Base-by-base conservation (phyloP, 2,797 vertebrate genomes). In the Lemur catta region DNA sequence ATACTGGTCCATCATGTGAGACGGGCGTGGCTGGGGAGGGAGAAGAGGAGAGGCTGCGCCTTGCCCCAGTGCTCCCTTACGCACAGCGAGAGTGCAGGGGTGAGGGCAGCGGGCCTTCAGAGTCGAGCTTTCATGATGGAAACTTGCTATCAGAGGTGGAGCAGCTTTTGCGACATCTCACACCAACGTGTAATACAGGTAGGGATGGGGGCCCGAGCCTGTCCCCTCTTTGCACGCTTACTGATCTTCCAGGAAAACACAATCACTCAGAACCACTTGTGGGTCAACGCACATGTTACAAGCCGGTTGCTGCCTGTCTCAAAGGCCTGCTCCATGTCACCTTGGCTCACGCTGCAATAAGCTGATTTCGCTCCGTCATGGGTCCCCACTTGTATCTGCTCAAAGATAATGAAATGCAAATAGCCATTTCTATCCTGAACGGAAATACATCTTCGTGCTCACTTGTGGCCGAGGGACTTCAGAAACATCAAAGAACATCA, bases 181-280 rank as follows among this genome's bases (percentile, higher is more conserved):
- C 41, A 28, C 48, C 97, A 26, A 59, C 57, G 0, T 26, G 11
- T 26, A 26, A 97, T 98, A 99, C 99, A 98, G 99, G 98, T 98
- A 96, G 98, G 98, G 98, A 98, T 97, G 97, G 98, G 98, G 98
- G 98, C 98, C 99, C 98, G 98, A 98, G 99, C 98, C 98, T 98
- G 97, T 98, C 98, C 98, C 98, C 98, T 99, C 94, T 99, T 98
- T 98, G 98, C 99, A 98, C 98, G 98, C 98, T 98, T 97, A 98
- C 98, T 98, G 98, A 98, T 99, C 98, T 98, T 98, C 99, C 99
- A 98, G 99, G 99, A 98, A 98, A 98, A 98, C 98, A 97, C 98
- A 98, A 97, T 98, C 97, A 93, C 92, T 96, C 96, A 84, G 96
- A 95, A 94, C 89, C 95, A 95, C 72, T 69, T 63, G 91, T 81